phyloP scores from a whole-genome alignment of 2,113 vertebrate species.

The Pantherophis guttatus region DNA sequence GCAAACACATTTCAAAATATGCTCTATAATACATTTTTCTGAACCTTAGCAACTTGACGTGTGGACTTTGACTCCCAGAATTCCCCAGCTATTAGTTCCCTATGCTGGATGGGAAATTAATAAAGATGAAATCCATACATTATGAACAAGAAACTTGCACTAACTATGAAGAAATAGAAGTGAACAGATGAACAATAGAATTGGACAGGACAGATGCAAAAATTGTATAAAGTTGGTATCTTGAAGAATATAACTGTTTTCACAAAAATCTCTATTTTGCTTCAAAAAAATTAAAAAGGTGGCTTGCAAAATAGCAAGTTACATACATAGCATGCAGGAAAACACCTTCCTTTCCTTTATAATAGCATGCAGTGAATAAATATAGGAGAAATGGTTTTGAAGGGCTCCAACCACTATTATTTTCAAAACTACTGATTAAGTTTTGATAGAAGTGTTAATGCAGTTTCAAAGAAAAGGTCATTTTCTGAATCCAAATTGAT shows the following conservation, averaged over 20 bases:
- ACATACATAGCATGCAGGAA: background rate
- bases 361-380: background rate
- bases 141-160: background rate
- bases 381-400: background rate
- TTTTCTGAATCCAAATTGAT: background rate
- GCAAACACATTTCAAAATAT: background rate
- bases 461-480: background rate
- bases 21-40: background rate
- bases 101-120: background rate
- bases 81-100: background rate
- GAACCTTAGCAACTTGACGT: background rate
- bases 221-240: background rate
- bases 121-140: background rate
- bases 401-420: background rate
- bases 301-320: background rate
- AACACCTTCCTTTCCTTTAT: background rate
- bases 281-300: background rate
- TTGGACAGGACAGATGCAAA: background rate
- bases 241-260: background rate
- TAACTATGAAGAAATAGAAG: background rate
- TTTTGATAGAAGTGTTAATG: background rate
- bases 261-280: background rate
- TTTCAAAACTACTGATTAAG: background rate
- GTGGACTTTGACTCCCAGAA: background rate
- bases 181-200: background rate